These are phyloP conservation scores for Proterorhinus semilunaris DNA, from an alignment of 2,113 vertebrate species.

Conservation along the genomic window DNA sequence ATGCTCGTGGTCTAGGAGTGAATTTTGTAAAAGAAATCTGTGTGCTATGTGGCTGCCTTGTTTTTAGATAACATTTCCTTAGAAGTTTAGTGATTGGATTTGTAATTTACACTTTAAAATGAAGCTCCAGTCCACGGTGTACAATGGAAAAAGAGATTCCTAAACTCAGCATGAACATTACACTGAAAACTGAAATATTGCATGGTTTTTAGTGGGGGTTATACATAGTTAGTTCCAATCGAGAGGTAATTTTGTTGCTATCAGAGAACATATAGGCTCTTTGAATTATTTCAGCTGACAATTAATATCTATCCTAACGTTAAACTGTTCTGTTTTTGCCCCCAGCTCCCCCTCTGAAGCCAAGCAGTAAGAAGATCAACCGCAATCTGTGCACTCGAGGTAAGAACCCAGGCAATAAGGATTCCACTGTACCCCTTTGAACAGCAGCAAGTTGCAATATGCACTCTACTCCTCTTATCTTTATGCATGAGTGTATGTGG, in stretches of 20 bases:
- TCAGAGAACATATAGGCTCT: background rate
- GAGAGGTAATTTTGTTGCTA: no score
- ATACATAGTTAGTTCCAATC: no score
- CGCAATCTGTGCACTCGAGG: constrained; percentile 28
- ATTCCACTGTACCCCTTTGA: background rate
- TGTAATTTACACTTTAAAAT: no score
- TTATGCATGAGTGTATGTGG: background rate
- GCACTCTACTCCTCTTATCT: constrained; percentile 2
- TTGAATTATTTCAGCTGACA: background rate
- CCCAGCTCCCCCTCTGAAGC: constrained; percentile 30
- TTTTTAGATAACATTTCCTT: no score
- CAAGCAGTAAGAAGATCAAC: constrained; percentile 19
- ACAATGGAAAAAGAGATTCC: no score
- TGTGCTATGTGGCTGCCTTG: no score
- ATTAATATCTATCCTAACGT: background rate
- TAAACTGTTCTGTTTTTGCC: constrained; percentile 23
- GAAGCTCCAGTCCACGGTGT: no score
- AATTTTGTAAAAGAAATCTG: background rate
- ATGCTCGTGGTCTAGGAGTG: constrained; percentile 23
- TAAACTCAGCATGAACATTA: no score
- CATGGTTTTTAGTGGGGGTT: no score
- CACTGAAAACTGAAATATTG: no score
- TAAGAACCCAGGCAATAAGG: constrained; percentile 28
- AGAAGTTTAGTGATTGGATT: no score
- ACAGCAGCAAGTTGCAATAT: background rate